Base-by-base conservation (phyloP, 1,140 invertebrate species). In the Drosophila pseudoobscura region DNA sequence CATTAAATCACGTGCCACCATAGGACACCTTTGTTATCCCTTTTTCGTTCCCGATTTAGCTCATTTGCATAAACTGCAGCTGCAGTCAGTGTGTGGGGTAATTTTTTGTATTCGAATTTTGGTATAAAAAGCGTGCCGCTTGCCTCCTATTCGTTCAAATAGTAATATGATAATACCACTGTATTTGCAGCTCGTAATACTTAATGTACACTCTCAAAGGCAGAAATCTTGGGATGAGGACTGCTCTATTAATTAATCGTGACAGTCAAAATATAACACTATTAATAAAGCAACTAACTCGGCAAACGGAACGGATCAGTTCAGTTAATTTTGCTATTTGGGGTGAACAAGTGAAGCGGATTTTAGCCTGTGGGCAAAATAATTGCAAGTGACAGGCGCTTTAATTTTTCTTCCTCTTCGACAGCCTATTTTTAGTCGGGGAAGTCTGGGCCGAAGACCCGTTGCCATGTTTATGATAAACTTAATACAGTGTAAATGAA, bases 401-500 rank as follows among this genome's bases (percentile, higher is more conserved):
- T 83, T 88, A 88, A 88, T 88, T 88, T 88, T 79, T 88, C 68
- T 88, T 88, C 75, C 68, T 88, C 65, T 87, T 78, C 47, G 65
- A 68, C 69, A 78, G 71, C 78, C 82, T 82, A 72, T 69, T 69
- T 72, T 82, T 72, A 83, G 70, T 66, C 49, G 5, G 8, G 26
- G 44, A 43, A 52, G 62, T 44, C 64, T 63, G 75, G 63, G 35
- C 13, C 35, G 35, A 8, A 39, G 4, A 8, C 11, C 11, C 35
- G 35, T 75, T 87, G 66, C 70, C 66, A 88, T 87, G 75, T 77
- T 88, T 83, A 79, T 83, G 68, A 79, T 88, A 70, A 89, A 89
- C 79, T 84, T 89, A 84, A 84, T 89, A 89, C 84, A 80, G 84
- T 89, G 76, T 87, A 87, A 87, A 87, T 87, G 78, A 82, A 76